Evolutionary conservation across 2,888 invertebrate genomes (phyloP), one percentile per base, ranked within the genome.

Genomic region (Nephrotoma guestfalica): DNA sequence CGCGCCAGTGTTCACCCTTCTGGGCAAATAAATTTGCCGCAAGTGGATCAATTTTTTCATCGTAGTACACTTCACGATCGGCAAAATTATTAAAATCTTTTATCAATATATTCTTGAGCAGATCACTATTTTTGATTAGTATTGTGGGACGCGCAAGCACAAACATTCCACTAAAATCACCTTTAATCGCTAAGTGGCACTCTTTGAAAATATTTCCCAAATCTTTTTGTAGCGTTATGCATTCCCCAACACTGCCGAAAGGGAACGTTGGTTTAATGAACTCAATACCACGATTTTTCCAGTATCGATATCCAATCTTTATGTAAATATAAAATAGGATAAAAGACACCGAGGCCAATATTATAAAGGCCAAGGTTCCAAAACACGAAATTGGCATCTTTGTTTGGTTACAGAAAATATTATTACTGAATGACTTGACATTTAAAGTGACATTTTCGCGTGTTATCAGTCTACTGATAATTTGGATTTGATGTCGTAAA

Each of bases 51-150:
- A 92, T 92, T 15, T 91, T 90, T 42, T 93, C 93, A 86, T 93
- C 93, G 87, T 90, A 91, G 88, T 93, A 92, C 85, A 93, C 92
- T 2, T 93, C 94, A 87, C 94, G 92, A 84, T 94, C 93, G 90
- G 92, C 92, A 88, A 94, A 94, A 89, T 93, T 89, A 47, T 92
- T 92, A 88, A 93, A 94, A 89, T 94, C 94, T 89, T 92, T 93
- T 51, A 93, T 92, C 87, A 94, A 89, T 42, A 94, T 91, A 86
- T 92, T 90, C 89, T 93, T 94, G n/a, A 93, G 92, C 86, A 94
- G 89, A 40, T 93, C 92, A 83, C 93, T 92, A 89, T 94, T 93
- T 87, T 94, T 91, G 4, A 94, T 91, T 86, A 93, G 89, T 86
- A 94, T 90, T 86, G 93, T 93, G 30, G 93, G 93, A 86, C 92